phyloP scores from a whole-genome alignment of 2,797 vertebrate genomes.

The Borostomias antarcticus region DNA sequence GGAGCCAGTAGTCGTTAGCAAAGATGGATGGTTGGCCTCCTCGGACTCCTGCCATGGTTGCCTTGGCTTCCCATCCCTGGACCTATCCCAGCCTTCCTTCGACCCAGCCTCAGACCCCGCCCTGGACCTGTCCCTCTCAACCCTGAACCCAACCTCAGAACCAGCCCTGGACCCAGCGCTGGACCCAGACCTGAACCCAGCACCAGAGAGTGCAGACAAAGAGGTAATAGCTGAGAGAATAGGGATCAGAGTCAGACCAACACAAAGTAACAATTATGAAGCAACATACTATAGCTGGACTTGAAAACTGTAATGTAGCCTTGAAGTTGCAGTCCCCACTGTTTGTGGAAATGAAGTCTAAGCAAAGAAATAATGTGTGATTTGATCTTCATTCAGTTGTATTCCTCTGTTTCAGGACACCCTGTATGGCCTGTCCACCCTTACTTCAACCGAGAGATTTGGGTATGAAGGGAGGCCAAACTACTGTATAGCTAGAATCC shows the following conservation, averaged over 20 bases:
- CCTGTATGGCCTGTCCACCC: slow-evolving; percentile 46
- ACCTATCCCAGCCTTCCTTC: slow-evolving; percentile 35
- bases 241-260: neutral
- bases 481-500: no score
- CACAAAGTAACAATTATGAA: neutral
- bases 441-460: slow-evolving; percentile 58
- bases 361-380: no score
- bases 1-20: slow-evolving; percentile 55
- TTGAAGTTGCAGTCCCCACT: no score
- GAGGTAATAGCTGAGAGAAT: slow-evolving; percentile 56
- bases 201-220: slow-evolving; percentile 29
- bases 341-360: no score
- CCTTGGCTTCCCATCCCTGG: slow-evolving; percentile 46
- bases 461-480: slow-evolving; percentile 63
- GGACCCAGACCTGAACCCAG: slow-evolving; percentile 29
- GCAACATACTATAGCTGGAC: neutral
- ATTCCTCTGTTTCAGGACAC: slow-evolving; percentile 63
- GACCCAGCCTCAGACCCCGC: neutral
- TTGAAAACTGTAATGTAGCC: neutral
- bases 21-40: slow-evolving; percentile 51
- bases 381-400: slow-evolving; percentile 18
- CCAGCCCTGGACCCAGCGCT: slow-evolving; percentile 38
- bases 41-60: slow-evolving; percentile 67
- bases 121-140: slow-evolving; percentile 43
- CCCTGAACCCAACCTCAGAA: neutral